phyloP scores from a whole-genome alignment of 1,140 invertebrate genomes.

The Pentalonia nigronervosa region DNA sequence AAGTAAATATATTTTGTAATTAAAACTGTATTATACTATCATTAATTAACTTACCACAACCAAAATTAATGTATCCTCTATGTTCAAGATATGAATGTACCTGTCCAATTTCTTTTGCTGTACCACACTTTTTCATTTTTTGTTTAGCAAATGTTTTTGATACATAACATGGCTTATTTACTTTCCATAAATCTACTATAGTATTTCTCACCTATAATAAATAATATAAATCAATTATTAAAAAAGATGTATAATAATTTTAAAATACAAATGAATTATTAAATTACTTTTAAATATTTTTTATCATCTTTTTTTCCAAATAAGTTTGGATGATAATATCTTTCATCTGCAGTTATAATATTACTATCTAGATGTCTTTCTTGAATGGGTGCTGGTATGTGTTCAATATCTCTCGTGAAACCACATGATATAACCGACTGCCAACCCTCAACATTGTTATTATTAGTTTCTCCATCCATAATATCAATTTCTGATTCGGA shows the following conservation, averaged over 20 bases:
- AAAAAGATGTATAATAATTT: not conserved
- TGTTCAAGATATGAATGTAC: slow-evolving; percentile 72
- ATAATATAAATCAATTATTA: not conserved
- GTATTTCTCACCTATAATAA: slow-evolving; percentile 68
- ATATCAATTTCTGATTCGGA: slow-evolving; percentile 53
- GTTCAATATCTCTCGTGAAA: slow-evolving; percentile 46
- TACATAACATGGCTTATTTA: slow-evolving; percentile 69
- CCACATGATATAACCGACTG: not conserved
- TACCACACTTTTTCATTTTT: slow-evolving; percentile 68
- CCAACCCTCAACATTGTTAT: slow-evolving; percentile 16
- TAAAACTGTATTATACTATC: not conserved
- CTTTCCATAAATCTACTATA: slow-evolving; percentile 69
- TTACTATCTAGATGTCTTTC: slow-evolving; percentile 65
- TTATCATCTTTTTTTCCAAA: slow-evolving; percentile 70
- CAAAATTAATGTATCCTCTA: slow-evolving; percentile 73
- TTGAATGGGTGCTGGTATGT: slow-evolving; percentile 63
- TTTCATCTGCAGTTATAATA: slow-evolving; percentile 68
- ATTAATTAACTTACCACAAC: slow-evolving; percentile 67
- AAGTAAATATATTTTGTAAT: not conserved
- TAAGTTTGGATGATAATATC: slow-evolving; percentile 69
- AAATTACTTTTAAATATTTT: slow-evolving; percentile 55
- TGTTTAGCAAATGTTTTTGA: slow-evolving; percentile 70
- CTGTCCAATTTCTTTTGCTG: slow-evolving; percentile 72
- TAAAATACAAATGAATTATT: not conserved
- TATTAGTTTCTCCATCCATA: slow-evolving; percentile 34